Evolutionary conservation across 2,888 invertebrate genomes (phyloP).

Genomic region (Panorpa germanica): DNA sequence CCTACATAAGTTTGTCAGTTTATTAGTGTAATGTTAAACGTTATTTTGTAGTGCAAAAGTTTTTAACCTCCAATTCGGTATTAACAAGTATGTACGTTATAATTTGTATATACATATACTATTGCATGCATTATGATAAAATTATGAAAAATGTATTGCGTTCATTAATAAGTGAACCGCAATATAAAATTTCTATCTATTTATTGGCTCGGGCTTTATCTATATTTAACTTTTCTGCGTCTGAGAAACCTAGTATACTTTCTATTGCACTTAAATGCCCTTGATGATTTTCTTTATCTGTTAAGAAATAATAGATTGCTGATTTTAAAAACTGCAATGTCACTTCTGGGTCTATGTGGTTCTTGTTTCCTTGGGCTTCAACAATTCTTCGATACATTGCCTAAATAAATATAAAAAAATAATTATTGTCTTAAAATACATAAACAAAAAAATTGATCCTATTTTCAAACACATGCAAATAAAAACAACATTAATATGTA

Average conservation of each 20-base stretch:
- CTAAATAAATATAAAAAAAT: slow-evolving; percentile 28
- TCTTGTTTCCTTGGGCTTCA: slow-evolving; percentile 54
- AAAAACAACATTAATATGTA: too few species aligned
- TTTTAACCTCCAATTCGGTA: too few species aligned
- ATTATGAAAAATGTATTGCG: too few species aligned
- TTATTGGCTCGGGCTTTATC: slow-evolving; percentile 40
- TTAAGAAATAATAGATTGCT: slow-evolving; percentile 80
- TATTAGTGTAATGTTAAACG: too few species aligned
- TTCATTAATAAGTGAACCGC: too few species aligned
- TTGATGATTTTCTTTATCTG: slow-evolving; percentile 74
- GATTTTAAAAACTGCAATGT: slow-evolving; percentile 84
- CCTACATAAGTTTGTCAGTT: too few species aligned
- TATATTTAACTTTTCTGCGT: slow-evolving; percentile 61
- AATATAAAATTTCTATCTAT: slow-evolving; percentile 17
- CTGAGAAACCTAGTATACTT: slow-evolving; percentile 77
- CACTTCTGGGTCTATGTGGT: slow-evolving; percentile 72
- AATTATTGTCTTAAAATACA: too few species aligned
- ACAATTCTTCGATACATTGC: slow-evolving; percentile 72
- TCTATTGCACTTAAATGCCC: slow-evolving; percentile 81
- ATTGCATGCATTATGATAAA: too few species aligned
- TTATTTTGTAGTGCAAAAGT: too few species aligned
- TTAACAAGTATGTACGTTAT: too few species aligned
- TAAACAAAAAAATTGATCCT: slow-evolving; percentile 3
- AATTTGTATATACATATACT: too few species aligned
- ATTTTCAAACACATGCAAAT: too few species aligned